Conservation (phyloP, 2,888 invertebrate species). For the Dynastes grantii region DNA sequence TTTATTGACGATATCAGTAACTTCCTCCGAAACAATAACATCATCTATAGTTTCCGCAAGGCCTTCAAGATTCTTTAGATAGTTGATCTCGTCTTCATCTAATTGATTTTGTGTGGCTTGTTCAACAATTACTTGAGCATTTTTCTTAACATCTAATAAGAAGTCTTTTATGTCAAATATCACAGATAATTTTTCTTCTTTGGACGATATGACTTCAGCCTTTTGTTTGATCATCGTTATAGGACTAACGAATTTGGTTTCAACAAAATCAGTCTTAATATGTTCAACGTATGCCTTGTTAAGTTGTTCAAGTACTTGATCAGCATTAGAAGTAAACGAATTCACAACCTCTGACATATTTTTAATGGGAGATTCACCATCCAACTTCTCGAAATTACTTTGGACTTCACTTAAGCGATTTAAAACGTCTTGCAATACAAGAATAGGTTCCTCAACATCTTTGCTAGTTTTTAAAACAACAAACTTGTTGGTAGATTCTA, state of each 20-base stretch:
- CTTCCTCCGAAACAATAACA: slow-evolving; percentile 49
- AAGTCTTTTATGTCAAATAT: slow-evolving; percentile 52
- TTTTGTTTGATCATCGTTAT: slow-evolving; percentile 49
- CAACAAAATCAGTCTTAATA: slow-evolving; percentile 53
- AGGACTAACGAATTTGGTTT: slow-evolving; percentile 53
- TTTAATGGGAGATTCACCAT: slow-evolving; percentile 59
- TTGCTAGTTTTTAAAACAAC: slow-evolving; percentile 47
- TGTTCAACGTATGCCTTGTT: slow-evolving; percentile 57
- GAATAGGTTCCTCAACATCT: background rate
- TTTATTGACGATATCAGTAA: slow-evolving; percentile 51
- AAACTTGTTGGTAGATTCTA: slow-evolving; percentile 51
- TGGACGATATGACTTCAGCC: slow-evolving; percentile 39
- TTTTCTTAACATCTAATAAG: slow-evolving; percentile 53
- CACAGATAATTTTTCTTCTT: slow-evolving; percentile 38
- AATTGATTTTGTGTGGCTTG: slow-evolving; percentile 54
- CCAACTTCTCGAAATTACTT: slow-evolving; percentile 57
- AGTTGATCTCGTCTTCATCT: slow-evolving; percentile 55
- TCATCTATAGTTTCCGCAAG: slow-evolving; percentile 51
- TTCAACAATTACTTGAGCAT: slow-evolving; percentile 52
- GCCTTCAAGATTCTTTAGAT: slow-evolving; percentile 53
- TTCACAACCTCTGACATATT: slow-evolving; percentile 59
- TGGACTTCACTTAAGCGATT: slow-evolving; percentile 59
- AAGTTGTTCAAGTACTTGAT: slow-evolving; percentile 61
- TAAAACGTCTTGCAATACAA: slow-evolving; percentile 53
- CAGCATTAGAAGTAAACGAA: slow-evolving; percentile 59